Percentiles rank a stretch among this genome's conserved stretches.
phyloP scores from a whole-genome alignment of 2,888 invertebrate genomes.

The Oegoconia quadripuncta region DNA sequence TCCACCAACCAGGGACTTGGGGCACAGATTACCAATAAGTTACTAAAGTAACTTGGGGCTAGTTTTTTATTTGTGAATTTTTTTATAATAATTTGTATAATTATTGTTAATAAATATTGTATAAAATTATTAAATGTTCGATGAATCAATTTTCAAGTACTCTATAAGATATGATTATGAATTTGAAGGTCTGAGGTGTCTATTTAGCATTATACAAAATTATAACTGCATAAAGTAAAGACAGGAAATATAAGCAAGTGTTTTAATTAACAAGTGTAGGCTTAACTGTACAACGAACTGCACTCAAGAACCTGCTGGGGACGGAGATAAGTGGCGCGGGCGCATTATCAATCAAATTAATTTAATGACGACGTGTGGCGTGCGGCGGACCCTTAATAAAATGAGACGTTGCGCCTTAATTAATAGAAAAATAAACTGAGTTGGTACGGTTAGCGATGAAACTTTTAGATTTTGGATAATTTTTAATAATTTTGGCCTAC shows the following conservation, averaged over 20 bases:
- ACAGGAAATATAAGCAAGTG: not conserved
- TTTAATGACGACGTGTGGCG: constrained; percentile 7
- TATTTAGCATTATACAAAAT: too few species aligned
- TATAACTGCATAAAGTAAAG: not conserved
- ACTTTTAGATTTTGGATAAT: not conserved
- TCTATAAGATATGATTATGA: too few species aligned
- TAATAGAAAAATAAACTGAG: constrained; percentile 15
- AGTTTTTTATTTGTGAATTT: too few species aligned
- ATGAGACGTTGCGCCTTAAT: constrained; percentile 15
- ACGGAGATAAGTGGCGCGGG: constrained; percentile 25
- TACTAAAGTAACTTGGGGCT: too few species aligned
- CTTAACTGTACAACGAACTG: constrained; percentile 13
- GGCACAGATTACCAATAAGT: too few species aligned
- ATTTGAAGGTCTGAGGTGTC: too few species aligned
- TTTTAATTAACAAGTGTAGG: constrained; percentile 1
- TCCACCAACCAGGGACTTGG: too few species aligned
- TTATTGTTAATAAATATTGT: too few species aligned
- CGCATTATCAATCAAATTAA: constrained; percentile 31
- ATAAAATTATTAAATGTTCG: too few species aligned
- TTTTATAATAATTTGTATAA: too few species aligned
- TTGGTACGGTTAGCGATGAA: not conserved
- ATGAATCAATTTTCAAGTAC: too few species aligned
- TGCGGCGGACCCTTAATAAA: constrained; percentile 11
- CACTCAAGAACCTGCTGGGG: constrained; percentile 13
- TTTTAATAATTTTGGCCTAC: not conserved